These are phyloP conservation scores for Ganaspis sp. DNA, from an alignment of 1,140 invertebrate species.

Conservation along the genomic window DNA sequence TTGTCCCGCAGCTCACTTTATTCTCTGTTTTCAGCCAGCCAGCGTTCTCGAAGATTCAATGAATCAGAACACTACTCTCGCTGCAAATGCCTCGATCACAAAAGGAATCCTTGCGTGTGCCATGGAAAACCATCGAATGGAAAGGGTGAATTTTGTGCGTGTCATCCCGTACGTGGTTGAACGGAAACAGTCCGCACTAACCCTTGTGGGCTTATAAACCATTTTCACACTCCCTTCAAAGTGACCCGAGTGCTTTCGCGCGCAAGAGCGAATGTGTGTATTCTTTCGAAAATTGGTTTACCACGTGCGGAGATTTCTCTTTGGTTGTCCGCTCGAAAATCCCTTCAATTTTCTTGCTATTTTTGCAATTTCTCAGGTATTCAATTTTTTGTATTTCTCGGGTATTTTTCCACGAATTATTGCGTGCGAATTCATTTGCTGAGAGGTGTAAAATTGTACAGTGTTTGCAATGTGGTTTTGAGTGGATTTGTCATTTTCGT, in stretches of 20 bases:
- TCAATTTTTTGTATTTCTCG: too few species aligned
- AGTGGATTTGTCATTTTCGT: background rate
- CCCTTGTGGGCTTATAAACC: background rate
- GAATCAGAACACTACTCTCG: constrained; percentile 62
- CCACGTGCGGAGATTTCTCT: constrained; percentile 11
- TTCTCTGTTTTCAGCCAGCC: constrained; percentile 13
- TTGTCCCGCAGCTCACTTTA: constrained; percentile 46
- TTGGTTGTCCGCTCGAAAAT: background rate
- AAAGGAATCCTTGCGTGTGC: background rate
- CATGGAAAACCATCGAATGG: background rate
- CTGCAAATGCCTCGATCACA: background rate
- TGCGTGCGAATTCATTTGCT: too few species aligned
- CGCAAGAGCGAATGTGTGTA: background rate
- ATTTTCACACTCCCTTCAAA: constrained; percentile 24
- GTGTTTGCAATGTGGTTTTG: too few species aligned
- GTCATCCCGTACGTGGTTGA: background rate
- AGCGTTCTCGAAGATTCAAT: constrained; percentile 63
- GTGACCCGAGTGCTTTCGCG: constrained; percentile 2
- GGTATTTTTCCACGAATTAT: too few species aligned
- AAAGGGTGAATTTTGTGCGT: constrained; percentile 1
- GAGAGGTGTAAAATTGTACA: too few species aligned
- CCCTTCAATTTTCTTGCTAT: background rate
- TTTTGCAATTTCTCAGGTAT: background rate
- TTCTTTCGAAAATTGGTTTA: constrained; percentile 16
- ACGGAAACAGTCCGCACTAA: background rate